Evolutionary conservation across 2,888 invertebrate species (phyloP).

Genomic region (Hirtodrosophila alboralis): DNA sequence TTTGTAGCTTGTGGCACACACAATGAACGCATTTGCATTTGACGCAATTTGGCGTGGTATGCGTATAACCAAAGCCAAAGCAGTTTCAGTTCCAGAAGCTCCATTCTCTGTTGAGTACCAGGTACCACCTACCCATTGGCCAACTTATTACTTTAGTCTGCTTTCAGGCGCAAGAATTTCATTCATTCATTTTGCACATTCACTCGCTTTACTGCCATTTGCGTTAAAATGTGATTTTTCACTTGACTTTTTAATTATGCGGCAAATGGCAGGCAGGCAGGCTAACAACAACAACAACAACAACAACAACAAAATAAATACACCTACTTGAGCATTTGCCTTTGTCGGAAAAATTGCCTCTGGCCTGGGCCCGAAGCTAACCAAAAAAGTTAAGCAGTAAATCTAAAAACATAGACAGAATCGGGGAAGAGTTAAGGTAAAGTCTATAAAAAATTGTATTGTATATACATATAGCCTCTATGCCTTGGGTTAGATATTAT

Average conservation of each 20-base stretch:
- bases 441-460: slow-evolving; percentile 25
- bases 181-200: slow-evolving; percentile 67
- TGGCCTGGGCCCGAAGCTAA: slow-evolving; percentile 50
- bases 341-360: slow-evolving; percentile 51
- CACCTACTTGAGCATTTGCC: slow-evolving; percentile 72
- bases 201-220: slow-evolving; percentile 49
- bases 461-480: slow-evolving; percentile 8
- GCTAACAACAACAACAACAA: slow-evolving; percentile 7
- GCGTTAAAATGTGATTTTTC: slow-evolving; percentile 80
- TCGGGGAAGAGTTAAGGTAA: slow-evolving; percentile 16
- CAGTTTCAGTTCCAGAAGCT: not conserved
- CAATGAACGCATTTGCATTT: slow-evolving; percentile 73
- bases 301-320: slow-evolving; percentile 52
- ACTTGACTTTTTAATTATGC: slow-evolving; percentile 80
- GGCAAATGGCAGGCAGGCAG: slow-evolving; percentile 47
- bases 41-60: slow-evolving; percentile 58
- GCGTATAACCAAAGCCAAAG: slow-evolving; percentile 29
- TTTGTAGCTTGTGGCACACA: slow-evolving; percentile 36
- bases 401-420: slow-evolving; percentile 58
- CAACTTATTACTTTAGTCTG: slow-evolving; percentile 72
- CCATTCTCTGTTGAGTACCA: not conserved
- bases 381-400: slow-evolving; percentile 71
- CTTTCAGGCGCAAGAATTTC: slow-evolving; percentile 76
- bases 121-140: slow-evolving; percentile 5
- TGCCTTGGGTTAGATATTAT: slow-evolving; percentile 24